phyloP scores from a whole-genome alignment of 2,113 vertebrate species.

The Vidua macroura region DNA sequence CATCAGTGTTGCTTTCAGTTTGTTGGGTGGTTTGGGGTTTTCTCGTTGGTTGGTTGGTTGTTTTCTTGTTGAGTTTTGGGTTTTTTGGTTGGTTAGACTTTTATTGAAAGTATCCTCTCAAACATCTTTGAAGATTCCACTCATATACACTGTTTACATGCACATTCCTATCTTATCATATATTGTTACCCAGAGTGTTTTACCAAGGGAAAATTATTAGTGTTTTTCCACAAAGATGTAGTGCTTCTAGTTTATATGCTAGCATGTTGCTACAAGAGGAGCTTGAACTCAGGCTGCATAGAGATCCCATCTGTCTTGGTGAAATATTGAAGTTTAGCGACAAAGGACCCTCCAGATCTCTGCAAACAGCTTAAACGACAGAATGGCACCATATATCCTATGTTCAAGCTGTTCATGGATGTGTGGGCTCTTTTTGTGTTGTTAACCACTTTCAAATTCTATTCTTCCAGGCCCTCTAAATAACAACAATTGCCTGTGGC shows the following conservation, averaged over 20 bases:
- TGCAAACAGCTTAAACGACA: background rate
- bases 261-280: background rate
- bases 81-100: background rate
- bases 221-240: background rate
- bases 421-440: background rate
- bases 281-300: background rate
- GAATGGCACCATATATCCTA: background rate
- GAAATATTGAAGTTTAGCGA: background rate
- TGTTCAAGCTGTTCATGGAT: background rate
- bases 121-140: background rate
- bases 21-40: background rate
- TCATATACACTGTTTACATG: background rate
- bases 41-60: background rate
- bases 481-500: background rate
- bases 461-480: background rate
- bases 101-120: background rate
- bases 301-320: background rate
- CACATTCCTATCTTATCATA: background rate
- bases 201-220: background rate
- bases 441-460: background rate
- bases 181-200: background rate
- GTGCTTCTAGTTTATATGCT: background rate
- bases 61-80: background rate
- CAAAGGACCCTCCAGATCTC: background rate
- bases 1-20: background rate